A percentile compares a stretch with the other conserved stretches of the same genome.
Conservation (phyloP, 1,140 invertebrate species). For the Drosophila gunungcola region DNA sequence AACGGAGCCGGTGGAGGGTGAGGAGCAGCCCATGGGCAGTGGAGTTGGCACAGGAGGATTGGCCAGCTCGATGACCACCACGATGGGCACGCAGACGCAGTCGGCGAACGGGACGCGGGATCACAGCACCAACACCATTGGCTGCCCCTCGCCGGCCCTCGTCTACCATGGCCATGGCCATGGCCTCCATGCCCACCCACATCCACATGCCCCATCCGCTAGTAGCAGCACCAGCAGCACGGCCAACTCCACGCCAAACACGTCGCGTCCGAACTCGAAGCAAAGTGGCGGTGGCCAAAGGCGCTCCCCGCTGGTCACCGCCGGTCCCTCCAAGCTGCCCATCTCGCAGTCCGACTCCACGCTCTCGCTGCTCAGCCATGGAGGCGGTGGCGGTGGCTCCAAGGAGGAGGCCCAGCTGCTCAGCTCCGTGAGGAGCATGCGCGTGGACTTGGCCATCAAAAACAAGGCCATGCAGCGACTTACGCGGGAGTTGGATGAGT, state of each 20-base stretch:
- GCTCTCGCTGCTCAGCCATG: conserved; percentile 62
- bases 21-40: background rate
- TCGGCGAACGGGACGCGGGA: conserved; percentile 55
- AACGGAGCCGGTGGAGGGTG: conserved; percentile 52
- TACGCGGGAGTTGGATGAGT: conserved; percentile 90
- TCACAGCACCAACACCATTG: conserved; percentile 80
- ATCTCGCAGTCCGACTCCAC: conserved; percentile 82
- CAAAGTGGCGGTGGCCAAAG: conserved; percentile 69
- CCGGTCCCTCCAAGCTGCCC: conserved; percentile 68
- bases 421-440: conserved; percentile 91
- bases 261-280: conserved; percentile 79
- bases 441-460: conserved; percentile 89
- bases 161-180: conserved; percentile 51
- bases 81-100: conserved; percentile 53
- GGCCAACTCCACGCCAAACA: conserved; percentile 85
- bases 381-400: conserved; percentile 4
- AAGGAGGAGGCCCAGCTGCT: conserved; percentile 91
- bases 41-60: background rate
- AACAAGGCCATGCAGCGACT: conserved; percentile 89
- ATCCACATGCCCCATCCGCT: conserved; percentile 46
- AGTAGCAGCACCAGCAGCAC: conserved; percentile 86
- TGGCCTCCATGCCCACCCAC: conserved; percentile 39
- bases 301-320: conserved; percentile 6
- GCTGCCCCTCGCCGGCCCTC: conserved; percentile 65
- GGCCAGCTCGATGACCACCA: conserved; percentile 8